These are phyloP conservation scores for Hippocampus comes DNA, from an alignment of 2,113 vertebrate genomes.

Conservation along the genomic window DNA sequence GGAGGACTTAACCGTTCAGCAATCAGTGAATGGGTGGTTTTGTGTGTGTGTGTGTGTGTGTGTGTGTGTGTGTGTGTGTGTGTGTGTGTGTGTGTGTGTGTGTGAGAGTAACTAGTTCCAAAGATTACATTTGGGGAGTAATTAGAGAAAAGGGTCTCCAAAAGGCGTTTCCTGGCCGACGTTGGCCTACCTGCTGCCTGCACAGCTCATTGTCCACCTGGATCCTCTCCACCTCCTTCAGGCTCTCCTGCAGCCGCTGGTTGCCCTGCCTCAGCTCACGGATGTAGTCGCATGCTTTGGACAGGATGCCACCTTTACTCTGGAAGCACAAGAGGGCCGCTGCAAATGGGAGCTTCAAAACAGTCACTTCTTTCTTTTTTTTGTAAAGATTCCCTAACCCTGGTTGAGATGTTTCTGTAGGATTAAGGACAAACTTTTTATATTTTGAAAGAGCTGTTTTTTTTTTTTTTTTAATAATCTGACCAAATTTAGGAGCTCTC, in stretches of 20 bases:
- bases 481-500: no score
- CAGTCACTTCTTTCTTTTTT: no score
- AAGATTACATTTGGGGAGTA: neutral
- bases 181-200: constrained; percentile 79
- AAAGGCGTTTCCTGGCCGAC: neutral
- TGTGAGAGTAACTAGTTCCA: neutral
- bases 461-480: no score
- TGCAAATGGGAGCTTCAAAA: neutral
- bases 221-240: constrained; percentile 83
- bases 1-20: no score
- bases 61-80: no score
- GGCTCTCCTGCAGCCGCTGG: constrained; percentile 83
- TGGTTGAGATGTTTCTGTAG: no score
- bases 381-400: no score
- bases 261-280: constrained; percentile 84
- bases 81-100: no score
- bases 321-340: constrained; percentile 36
- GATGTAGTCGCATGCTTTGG: constrained; percentile 91
- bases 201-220: constrained; percentile 87
- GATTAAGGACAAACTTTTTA: no score
- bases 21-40: no score
- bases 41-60: no score
- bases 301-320: constrained; percentile 92
- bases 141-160: neutral
- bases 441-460: no score